Evolutionary conservation across 2,888 invertebrate species (phyloP), one percentile per base, ranked within the genome.

Genomic region (Loripinus fragilis): DNA sequence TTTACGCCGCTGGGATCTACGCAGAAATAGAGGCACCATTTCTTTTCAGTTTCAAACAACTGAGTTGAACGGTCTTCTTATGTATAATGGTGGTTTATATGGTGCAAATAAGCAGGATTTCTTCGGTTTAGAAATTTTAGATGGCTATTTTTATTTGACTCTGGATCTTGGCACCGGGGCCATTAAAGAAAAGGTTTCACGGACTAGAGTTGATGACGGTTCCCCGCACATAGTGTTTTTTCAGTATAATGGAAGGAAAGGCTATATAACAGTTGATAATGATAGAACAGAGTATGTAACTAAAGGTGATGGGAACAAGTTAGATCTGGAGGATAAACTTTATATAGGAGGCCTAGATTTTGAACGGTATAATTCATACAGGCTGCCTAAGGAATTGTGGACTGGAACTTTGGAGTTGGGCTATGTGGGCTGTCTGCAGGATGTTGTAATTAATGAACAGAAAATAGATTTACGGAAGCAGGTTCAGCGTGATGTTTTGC

Each of bases 31-130:
- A 35, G 98, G 98, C 80, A 97, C 97, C 38, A 96, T 98, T 91
- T 96, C 97, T 60, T 97, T 98, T 94, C 98, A 98, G 94, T 97
- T 99, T 92, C 96, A 98, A 81, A 99, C 99, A 65, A 97, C 97
- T 93, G 98, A 99, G 94, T 96, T 97, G 10, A 97, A 98, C 92
- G 99, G 99, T 33, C 95, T 99, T 86, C 96, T 99, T 74, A 96
- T 99, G 92, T 97, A 98, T 95, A 98, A 98, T 94, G 96, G 97
- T 91, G 98, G 97, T 5, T 75, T 79, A 33, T 84, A 78, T 35
- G 74, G 76, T 10, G 84, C 85, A 15, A 84, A 76, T 52, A 87
- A 85, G 55, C 69, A 96, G 70, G 98, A 99, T 93, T 95, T 98
- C 71, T 97, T 99, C 92, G 98, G 98, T 1, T 96, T 99, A 87